phyloP scores from a whole-genome alignment of 2,113 vertebrate species.

The Dipodomys merriami region DNA sequence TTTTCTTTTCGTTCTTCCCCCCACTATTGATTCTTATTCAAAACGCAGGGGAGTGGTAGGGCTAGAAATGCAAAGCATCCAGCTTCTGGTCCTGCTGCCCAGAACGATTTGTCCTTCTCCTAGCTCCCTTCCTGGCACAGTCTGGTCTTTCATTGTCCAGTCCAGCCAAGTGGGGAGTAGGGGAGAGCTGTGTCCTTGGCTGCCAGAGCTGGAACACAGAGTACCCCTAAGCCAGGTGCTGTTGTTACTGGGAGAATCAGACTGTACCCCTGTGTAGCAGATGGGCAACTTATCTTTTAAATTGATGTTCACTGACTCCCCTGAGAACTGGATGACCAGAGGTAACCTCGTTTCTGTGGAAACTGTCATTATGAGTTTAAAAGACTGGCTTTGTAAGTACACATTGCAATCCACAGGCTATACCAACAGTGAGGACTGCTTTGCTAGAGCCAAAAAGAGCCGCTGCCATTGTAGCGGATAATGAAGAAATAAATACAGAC shows the following conservation, averaged over 20 bases:
- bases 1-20: too few relatives aligned
- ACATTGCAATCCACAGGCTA: background rate
- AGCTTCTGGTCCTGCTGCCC: background rate
- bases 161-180: slow-evolving; percentile 26
- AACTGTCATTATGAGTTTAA: background rate
- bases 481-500: background rate
- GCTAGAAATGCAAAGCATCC: background rate
- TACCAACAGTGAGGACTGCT: background rate
- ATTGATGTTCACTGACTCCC: background rate
- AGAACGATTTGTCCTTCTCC: background rate
- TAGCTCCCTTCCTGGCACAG: background rate
- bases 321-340: background rate
- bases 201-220: background rate
- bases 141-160: background rate
- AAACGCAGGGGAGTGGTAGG: background rate
- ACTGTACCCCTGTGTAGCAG: background rate
- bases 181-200: slow-evolving; percentile 17
- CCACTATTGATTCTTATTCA: background rate
- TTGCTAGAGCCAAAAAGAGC: background rate
- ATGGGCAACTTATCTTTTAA: background rate
- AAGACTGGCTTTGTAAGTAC: slow-evolving; percentile 35
- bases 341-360: slow-evolving; percentile 12
- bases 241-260: background rate
- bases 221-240: slow-evolving; percentile 1
- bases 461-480: background rate